A percentile compares a stretch with the other conserved stretches of the same genome.
These are phyloP conservation scores for Drosophila maculinotata DNA, from an alignment of 2,888 invertebrate species.

Conservation along the genomic window DNA sequence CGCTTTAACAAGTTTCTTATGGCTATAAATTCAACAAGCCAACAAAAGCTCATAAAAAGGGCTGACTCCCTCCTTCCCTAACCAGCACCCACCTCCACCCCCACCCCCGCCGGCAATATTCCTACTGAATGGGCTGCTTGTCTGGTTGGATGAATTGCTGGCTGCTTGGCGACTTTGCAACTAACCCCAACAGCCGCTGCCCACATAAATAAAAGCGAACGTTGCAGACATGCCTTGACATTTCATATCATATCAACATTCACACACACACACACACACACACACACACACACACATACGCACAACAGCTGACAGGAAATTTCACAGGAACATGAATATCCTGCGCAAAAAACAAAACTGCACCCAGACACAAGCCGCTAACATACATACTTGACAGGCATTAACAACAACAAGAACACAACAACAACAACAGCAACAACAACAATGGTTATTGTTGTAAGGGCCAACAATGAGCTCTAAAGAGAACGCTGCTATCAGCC, in stretches of 20 bases:
- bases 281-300: conserved; percentile 17
- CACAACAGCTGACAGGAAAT: conserved; percentile 36
- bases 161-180: conserved; percentile 54
- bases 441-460: conserved; percentile 3
- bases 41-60: conserved; percentile 80
- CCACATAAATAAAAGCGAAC: conserved; percentile 67
- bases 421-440: conserved; percentile 8
- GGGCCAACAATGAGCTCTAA: conserved; percentile 13
- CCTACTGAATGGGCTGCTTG: conserved; percentile 1
- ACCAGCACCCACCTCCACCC: background rate
- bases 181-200: conserved; percentile 64
- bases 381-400: conserved; percentile 48
- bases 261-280: conserved; percentile 2
- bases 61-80: conserved; percentile 35
- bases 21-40: conserved; percentile 79
- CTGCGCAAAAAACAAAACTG: conserved; percentile 39
- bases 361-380: conserved; percentile 24
- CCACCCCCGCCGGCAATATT: background rate
- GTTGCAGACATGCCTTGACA: conserved; percentile 75
- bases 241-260: conserved; percentile 61
- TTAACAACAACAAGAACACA: conserved; percentile 28
- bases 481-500: conserved; percentile 42
- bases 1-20: conserved; percentile 80
- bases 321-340: conserved; percentile 42
- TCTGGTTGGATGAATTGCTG: conserved; percentile 18